phyloP scores from a whole-genome alignment of 2,888 invertebrate species.

The Blastobasis lacticolella region DNA sequence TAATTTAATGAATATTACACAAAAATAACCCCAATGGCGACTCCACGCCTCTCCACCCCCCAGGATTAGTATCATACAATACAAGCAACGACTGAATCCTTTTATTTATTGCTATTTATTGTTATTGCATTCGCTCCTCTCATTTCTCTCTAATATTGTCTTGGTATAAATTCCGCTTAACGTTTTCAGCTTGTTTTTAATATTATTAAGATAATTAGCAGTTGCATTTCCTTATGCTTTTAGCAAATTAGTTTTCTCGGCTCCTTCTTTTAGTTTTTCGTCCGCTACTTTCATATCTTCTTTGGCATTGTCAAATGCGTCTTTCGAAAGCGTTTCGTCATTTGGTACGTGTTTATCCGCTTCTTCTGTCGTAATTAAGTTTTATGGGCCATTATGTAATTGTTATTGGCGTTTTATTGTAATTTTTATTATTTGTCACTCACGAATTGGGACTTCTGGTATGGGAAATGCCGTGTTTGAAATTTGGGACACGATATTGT shows the following conservation, averaged over 20 bases:
- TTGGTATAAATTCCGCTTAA: constrained; percentile 67
- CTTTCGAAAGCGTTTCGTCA: too few relatives aligned
- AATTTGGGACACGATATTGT: too few relatives aligned
- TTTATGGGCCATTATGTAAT: too few relatives aligned
- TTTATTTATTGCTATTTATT: constrained; percentile 76
- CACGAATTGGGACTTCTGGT: too few relatives aligned
- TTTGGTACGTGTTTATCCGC: too few relatives aligned
- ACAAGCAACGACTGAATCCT: constrained; percentile 75
- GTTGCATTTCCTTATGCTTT: constrained; percentile 33
- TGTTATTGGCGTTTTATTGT: too few relatives aligned
- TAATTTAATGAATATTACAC: too few relatives aligned
- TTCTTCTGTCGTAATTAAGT: too few relatives aligned
- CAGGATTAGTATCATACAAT: constrained; percentile 73
- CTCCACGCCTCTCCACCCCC: constrained; percentile 35
- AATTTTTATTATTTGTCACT: too few relatives aligned
- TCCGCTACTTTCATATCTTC: too few relatives aligned
- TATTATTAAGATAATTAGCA: constrained; percentile 60
- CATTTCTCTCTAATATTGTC: constrained; percentile 72
- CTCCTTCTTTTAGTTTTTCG: constrained; percentile 1
- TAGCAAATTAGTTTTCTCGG: constrained; percentile 33
- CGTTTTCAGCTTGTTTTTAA: constrained; percentile 56
- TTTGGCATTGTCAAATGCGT: too few relatives aligned
- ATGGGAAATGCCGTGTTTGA: too few relatives aligned
- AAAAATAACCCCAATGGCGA: constrained; percentile 11
- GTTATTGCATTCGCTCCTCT: constrained; percentile 70